These are phyloP conservation scores for Sylvicapra grimmia DNA, from an alignment of 2,113 vertebrate species.

Conservation along the genomic window DNA sequence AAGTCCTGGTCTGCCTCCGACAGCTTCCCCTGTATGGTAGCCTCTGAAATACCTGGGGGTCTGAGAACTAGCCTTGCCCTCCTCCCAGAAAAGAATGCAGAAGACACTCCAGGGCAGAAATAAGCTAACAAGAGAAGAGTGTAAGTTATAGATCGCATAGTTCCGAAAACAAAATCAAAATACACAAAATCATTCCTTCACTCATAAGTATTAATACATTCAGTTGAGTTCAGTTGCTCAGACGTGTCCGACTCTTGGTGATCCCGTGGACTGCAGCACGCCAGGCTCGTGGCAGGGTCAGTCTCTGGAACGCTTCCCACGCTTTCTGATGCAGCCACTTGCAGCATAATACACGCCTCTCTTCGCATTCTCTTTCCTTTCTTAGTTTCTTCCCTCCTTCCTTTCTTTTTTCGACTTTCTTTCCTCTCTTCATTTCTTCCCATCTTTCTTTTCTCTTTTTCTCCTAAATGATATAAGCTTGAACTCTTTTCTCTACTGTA, in stretches of 20 bases:
- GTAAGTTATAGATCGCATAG: not conserved
- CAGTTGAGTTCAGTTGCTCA: not conserved
- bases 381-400: not conserved
- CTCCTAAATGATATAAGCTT: not conserved
- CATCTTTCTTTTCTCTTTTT: not conserved
- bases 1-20: not conserved
- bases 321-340: not conserved
- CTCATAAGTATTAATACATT: not conserved
- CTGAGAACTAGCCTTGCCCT: not conserved
- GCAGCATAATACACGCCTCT: not conserved
- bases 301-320: not conserved
- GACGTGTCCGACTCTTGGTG: not conserved
- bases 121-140: not conserved
- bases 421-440: not conserved
- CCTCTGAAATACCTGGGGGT: not conserved
- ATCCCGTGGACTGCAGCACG: not conserved
- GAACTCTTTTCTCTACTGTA: not conserved
- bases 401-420: not conserved
- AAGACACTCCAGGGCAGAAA: not conserved
- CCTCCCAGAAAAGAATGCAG: not conserved
- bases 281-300: not conserved
- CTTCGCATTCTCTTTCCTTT: not conserved
- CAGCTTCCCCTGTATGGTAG: not conserved
- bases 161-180: not conserved
- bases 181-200: not conserved